These are phyloP conservation scores for Drosophila takahashii DNA, from an alignment of 1,140 invertebrate species.

Conservation along the genomic window DNA sequence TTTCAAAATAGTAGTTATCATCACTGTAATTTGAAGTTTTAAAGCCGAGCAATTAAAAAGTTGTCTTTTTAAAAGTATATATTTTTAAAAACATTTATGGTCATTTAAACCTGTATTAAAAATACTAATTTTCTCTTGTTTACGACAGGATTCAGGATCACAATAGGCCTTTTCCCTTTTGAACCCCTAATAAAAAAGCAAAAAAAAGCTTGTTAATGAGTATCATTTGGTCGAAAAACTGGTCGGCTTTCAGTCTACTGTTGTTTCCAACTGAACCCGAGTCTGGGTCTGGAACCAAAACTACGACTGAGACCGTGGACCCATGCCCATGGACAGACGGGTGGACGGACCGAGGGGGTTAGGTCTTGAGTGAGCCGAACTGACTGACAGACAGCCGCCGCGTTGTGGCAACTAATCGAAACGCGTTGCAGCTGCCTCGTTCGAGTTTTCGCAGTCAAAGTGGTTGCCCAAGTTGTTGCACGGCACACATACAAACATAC, in stretches of 20 bases:
- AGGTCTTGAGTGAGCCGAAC: constrained; percentile 49
- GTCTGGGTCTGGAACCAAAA: constrained; percentile 29
- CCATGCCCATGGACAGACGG: constrained; percentile 10
- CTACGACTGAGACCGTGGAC: constrained; percentile 15
- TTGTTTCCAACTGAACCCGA: constrained; percentile 7
- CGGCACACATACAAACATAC: constrained; percentile 28
- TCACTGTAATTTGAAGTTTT: too few relatives aligned
- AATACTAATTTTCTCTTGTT: too few relatives aligned
- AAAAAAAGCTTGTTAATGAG: constrained; percentile 17
- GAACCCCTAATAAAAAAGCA: not conserved
- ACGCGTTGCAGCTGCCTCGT: constrained; percentile 78
- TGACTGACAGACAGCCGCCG: constrained; percentile 55
- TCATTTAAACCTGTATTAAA: too few relatives aligned
- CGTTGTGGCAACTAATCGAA: constrained; percentile 77
- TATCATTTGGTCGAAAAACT: constrained; percentile 17
- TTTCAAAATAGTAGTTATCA: too few relatives aligned
- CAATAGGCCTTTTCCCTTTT: not conserved
- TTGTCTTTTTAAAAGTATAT: too few relatives aligned
- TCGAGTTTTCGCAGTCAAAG: constrained; percentile 60
- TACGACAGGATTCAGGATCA: too few relatives aligned
- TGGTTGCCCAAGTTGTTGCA: constrained; percentile 77
- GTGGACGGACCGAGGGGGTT: constrained; percentile 10
- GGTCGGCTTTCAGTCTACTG: not conserved
- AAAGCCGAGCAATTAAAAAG: too few relatives aligned
- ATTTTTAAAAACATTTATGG: too few relatives aligned